Evolutionary conservation across 2,113 vertebrate species (phyloP).

Genomic region (Coregonus clupeaformis): DNA sequence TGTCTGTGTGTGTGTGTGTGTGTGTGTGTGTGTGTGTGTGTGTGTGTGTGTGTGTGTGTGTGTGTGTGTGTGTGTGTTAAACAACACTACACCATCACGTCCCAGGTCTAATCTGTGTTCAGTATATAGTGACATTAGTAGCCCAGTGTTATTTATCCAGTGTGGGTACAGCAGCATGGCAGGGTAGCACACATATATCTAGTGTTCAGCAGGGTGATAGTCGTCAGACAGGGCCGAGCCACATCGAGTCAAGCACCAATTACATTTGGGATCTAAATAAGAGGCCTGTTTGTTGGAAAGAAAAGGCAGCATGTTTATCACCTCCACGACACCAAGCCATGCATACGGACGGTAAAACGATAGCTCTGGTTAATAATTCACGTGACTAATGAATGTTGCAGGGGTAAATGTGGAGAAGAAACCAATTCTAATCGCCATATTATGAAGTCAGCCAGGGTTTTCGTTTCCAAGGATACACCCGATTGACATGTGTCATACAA

Average conservation of each 20-base stretch:
- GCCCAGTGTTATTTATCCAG: slow-evolving; percentile 57
- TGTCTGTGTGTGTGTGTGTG: too few relatives aligned
- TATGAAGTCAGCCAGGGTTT: slow-evolving; percentile 82
- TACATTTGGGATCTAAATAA: slow-evolving; percentile 50
- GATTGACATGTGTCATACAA: slow-evolving; percentile 83
- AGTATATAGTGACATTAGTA: slow-evolving; percentile 62
- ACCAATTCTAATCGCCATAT: slow-evolving; percentile 84
- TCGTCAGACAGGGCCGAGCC: slow-evolving; percentile 6
- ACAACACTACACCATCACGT: slow-evolving; percentile 42
- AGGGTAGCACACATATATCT: slow-evolving; percentile 26
- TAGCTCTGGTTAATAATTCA: slow-evolving; percentile 88
- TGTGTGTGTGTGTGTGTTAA: slow-evolving; percentile 59
- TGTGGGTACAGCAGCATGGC: slow-evolving; percentile 32
- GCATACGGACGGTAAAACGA: slow-evolving; percentile 79
- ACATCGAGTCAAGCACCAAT: neutral
- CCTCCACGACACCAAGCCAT: slow-evolving; percentile 68
- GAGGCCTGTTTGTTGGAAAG: slow-evolving; percentile 64
- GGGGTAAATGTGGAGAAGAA: slow-evolving; percentile 79
- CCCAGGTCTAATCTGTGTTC: slow-evolving; percentile 55
- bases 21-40: too few relatives aligned
- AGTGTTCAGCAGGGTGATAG: slow-evolving; percentile 5
- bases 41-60: too few relatives aligned
- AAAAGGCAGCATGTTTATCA: slow-evolving; percentile 75
- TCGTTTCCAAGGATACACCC: slow-evolving; percentile 80
- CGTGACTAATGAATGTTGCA: slow-evolving; percentile 89